phyloP scores from a whole-genome alignment of 2,113 vertebrate species.

The Oreochromis aureus region DNA sequence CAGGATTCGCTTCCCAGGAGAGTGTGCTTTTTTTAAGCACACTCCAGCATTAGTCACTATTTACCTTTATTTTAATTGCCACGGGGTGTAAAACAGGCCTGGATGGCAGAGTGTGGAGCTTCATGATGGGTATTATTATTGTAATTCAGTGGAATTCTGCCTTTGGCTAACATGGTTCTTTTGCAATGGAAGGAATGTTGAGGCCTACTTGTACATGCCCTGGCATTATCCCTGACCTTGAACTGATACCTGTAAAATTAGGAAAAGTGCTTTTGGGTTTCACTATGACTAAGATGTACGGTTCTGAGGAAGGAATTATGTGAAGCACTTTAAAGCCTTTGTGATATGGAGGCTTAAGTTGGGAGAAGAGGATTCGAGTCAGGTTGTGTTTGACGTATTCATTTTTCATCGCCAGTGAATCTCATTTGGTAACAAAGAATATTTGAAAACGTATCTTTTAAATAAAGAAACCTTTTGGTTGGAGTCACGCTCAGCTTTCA shows the following conservation, averaged over 20 bases:
- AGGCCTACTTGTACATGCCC: slow-evolving; percentile 42
- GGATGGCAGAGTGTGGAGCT: neutral
- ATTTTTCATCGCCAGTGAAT: neutral
- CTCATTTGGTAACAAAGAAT: neutral
- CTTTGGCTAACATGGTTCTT: slow-evolving; percentile 33
- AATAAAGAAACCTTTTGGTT: neutral
- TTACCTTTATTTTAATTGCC: slow-evolving; percentile 11
- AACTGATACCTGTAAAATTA: slow-evolving; percentile 27
- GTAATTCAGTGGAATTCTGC: slow-evolving; percentile 59
- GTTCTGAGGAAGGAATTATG: neutral
- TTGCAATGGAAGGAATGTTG: slow-evolving; percentile 61
- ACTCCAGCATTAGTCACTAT: neutral
- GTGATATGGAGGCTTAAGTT: neutral
- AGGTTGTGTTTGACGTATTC: neutral
- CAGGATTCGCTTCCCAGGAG: neutral
- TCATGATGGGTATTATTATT: slow-evolving; percentile 42
- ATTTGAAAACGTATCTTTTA: neutral
- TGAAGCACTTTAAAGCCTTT: neutral
- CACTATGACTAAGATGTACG: neutral
- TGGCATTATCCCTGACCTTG: slow-evolving; percentile 51
- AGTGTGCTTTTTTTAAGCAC: neutral
- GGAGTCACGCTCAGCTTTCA: neutral
- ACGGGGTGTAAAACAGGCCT: slow-evolving; percentile 10
- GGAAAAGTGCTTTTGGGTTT: slow-evolving; percentile 10
- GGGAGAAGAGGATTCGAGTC: neutral